Percentiles rank a stretch among this genome's conserved stretches.
Evolutionary conservation across 2,113 vertebrate species (phyloP).

Genomic region (Chrysochloris asiatica): DNA sequence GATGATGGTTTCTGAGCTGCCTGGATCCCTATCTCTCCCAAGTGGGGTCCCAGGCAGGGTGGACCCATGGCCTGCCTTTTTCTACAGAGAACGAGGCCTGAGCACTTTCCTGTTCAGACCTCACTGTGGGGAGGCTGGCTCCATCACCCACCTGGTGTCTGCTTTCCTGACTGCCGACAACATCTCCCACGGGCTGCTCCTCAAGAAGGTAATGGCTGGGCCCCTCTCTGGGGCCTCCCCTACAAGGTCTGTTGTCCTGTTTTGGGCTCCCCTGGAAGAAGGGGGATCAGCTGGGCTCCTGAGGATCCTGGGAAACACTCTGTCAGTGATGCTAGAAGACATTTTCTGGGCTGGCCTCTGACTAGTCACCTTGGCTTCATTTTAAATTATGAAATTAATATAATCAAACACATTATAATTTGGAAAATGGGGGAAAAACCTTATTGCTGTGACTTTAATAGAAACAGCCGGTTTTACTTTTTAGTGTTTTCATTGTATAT

Average conservation of each 20-base stretch:
- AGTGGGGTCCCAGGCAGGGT: not conserved
- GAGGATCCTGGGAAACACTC: not conserved
- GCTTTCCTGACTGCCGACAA: slow-evolving; percentile 98
- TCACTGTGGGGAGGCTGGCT: slow-evolving; percentile 98
- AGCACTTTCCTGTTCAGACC: slow-evolving; percentile 97
- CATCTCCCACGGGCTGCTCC: slow-evolving; percentile 97
- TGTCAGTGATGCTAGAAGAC: not conserved
- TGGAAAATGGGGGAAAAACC: not conserved
- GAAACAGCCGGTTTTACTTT: not conserved
- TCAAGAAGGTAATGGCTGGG: slow-evolving; percentile 92
- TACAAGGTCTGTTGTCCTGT: not conserved
- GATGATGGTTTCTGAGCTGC: not conserved
- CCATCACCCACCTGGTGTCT: slow-evolving; percentile 97
- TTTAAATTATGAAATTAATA: slow-evolving; percentile 41
- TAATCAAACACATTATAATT: slow-evolving; percentile 17
- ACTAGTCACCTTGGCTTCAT: slow-evolving; percentile 13
- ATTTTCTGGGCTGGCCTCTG: not conserved
- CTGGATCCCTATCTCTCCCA: not conserved
- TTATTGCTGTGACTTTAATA: not conserved
- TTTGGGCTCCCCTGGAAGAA: not conserved
- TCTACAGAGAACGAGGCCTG: slow-evolving; percentile 91
- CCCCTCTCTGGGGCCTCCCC: not conserved
- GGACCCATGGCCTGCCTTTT: not conserved
- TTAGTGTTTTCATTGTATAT: not conserved
- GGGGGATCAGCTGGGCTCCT: not conserved